Base-by-base conservation (phyloP, 2,888 invertebrate genomes). In the Ophion ventricosus region DNA sequence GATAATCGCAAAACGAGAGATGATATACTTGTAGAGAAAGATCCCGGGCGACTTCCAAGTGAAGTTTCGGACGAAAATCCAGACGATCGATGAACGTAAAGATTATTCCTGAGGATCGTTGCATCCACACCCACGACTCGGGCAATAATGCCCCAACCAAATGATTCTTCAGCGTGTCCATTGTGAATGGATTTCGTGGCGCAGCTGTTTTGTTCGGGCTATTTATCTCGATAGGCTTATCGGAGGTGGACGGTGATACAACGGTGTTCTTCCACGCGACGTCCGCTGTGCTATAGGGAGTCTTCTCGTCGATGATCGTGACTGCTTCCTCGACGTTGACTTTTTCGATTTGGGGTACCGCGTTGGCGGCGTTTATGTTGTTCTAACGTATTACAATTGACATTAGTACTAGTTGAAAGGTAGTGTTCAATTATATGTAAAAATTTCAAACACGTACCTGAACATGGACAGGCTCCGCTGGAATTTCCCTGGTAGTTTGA, bases 101-200 rank as follows among this genome's bases (percentile, higher is more conserved):
- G n/a, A 35, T 20, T 20, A 64, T 35, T 35, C 63, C 63, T 10
- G 63, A 64, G n/a, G 63, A 20, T 11, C 3, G 29, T 17, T 35
- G 63, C 29, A 35, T 64, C 63, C 63, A 64, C 20, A 35, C 63
- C 64, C 64, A 64, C 20, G 64, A 64, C 64, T 64, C 64, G 10
- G 64, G 64, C 20, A 64, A 20, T 35, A 64, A 20, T 64, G 20
- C 64, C 20, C 20, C 64, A 35, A 8, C 40, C 20, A 64, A 64
- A 29, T 64, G 35, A 1, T 64, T 35, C 64, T 64, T 64, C n/a
- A 64, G n/a, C 8, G 11, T 11, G 64, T 64, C 35, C 35, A 64
- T 35, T n/a, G 35, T 40, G 2, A 64, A 64, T 2, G 26, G 2
- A 17, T 17, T 49, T 49, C 49, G 49, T 49, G 49, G 49, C 17